Base-by-base conservation (phyloP, 1,140 invertebrate species). In the Paracyclopina nana region DNA sequence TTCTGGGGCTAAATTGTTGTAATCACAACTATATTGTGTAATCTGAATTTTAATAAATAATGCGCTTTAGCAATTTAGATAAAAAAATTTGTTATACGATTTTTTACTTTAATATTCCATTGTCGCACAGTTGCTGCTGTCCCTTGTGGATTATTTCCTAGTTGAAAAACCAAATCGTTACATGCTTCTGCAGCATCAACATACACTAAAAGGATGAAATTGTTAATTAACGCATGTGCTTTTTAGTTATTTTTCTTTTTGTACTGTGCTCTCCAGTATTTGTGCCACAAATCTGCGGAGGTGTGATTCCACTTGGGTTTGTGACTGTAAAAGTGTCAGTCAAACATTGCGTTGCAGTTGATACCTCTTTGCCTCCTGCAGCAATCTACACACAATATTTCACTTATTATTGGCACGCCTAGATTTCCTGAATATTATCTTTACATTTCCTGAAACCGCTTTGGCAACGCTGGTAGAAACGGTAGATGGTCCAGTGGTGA, bases 81-180 rank as follows among this genome's bases (percentile, higher is more conserved):
- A 9, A 2, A 38, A 20, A 38, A 20, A 38, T 16, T 20, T 16
- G 3, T 8, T 5, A 3, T 2, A 5, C 9, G 9, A 4, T 38
- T 38, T n/a, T 29, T 4, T 27, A 48, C 45, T 30, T 29, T 50
- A 22, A 50, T 50, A 18, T 14, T 50, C 48, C 48, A 50, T 24
- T 48, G 34, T 5, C 34, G 34, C 5, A 16, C 20, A 9, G 9
- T 20, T n/a, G 20, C 20, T n/a, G 34, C 34, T n/a, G 34, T 20
- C n/a, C 34, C 34, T n/a, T 38, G 14, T 5, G n/a, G 14, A 20
- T 38, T 38, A 16, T 20, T 20, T 5, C 34, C 34, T 16, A 38
- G 34, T 38, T 38, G 34, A 20, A 38, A 38, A 5, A 38, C 34
- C 4, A 38, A 20, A 38, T 38, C 34, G 20, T 38, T 38, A 20